Conservation (phyloP, 2,888 invertebrate species). For the Cephus spinipes region DNA sequence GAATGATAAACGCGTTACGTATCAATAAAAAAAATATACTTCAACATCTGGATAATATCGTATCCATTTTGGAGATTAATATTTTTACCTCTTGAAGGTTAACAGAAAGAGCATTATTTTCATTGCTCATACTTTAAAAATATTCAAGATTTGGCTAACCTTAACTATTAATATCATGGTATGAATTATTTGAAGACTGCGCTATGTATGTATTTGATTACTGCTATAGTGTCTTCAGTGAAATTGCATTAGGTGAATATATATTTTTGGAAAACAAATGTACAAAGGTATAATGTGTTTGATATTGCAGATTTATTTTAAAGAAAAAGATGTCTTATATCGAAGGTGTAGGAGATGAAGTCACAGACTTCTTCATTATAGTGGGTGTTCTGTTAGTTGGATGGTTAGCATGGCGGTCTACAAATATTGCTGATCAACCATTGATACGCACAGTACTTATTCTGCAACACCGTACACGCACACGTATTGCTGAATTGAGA, state of each 20-base stretch:
- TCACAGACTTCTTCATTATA: constrained; percentile 77
- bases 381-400: constrained; percentile 72
- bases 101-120: not conserved
- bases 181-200: not conserved
- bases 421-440: constrained; percentile 77
- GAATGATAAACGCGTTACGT: not conserved
- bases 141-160: not conserved
- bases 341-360: constrained; percentile 88
- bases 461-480: constrained; percentile 69
- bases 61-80: not conserved
- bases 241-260: not conserved
- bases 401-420: constrained; percentile 82
- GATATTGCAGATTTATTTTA: not conserved
- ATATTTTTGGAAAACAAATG: not conserved
- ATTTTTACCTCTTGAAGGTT: not conserved
- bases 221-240: not conserved
- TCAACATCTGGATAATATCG: not conserved
- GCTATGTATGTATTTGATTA: not conserved
- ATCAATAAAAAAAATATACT: not conserved
- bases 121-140: not conserved
- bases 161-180: not conserved
- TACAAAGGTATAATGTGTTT: not conserved
- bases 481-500: constrained; percentile 61
- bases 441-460: constrained; percentile 78
- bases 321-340: constrained; percentile 77